Conservation (phyloP, 2,113 vertebrate genomes). For the Sisor rabdophorus region DNA sequence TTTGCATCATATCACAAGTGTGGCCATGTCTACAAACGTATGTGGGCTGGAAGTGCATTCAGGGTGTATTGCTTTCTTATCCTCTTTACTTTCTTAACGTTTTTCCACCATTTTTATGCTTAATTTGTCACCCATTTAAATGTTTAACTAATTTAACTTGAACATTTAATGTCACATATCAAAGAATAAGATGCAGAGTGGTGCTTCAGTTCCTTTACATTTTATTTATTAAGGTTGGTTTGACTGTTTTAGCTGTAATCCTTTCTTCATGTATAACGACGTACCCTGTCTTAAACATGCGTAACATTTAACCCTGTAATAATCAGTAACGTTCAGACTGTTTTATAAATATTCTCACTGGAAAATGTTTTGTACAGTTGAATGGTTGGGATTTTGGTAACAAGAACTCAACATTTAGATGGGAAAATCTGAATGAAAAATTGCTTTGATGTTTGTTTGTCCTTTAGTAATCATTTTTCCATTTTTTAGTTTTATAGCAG, state of each 20-base stretch:
- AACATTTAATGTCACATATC: background rate
- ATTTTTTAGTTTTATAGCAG: background rate
- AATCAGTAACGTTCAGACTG: constrained; percentile 15
- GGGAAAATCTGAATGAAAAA: constrained; percentile 1
- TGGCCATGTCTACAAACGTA: background rate
- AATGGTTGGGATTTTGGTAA: background rate
- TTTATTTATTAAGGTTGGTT: constrained; percentile 15
- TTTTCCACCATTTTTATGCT: background rate
- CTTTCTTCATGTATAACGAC: constrained; percentile 4
- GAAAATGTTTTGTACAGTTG: constrained; percentile 1
- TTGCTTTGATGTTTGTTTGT: background rate
- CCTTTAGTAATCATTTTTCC: background rate
- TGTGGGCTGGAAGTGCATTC: background rate
- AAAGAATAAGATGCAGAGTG: background rate
- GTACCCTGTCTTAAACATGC: constrained; percentile 43
- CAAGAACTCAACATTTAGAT: background rate
- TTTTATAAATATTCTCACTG: background rate
- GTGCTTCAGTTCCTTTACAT: constrained; percentile 34
- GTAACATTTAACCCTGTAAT: constrained; percentile 42
- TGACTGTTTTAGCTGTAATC: constrained; percentile 5
- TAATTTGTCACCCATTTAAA: background rate
- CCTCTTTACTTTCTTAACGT: background rate
- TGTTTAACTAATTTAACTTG: background rate
- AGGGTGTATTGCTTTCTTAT: background rate
- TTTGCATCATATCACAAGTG: background rate